Evolutionary conservation across 2,113 vertebrate species (phyloP).

Genomic region (Bos indicus): DNA sequence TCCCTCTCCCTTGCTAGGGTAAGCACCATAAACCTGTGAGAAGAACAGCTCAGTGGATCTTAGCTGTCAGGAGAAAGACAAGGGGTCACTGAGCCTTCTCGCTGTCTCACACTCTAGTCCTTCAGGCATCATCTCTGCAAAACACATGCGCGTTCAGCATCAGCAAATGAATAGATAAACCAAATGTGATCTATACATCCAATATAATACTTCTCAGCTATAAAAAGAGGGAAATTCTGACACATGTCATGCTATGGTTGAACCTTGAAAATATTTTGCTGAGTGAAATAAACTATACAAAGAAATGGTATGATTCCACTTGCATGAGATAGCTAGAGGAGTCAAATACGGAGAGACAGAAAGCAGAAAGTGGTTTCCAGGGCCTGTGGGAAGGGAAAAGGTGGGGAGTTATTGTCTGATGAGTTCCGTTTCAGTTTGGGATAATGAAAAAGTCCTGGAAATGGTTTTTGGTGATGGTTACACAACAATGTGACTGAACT

Average conservation of each 20-base stretch:
- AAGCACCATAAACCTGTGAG: neutral
- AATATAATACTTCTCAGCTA: neutral
- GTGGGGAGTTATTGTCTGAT: neutral
- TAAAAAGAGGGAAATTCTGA: slow-evolving; percentile 6
- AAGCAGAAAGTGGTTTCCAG: neutral
- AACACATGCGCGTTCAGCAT: neutral
- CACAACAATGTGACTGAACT: neutral
- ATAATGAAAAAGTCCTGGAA: neutral
- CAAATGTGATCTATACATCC: neutral
- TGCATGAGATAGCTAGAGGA: neutral
- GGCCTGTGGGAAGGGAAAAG: neutral
- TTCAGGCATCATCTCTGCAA: neutral
- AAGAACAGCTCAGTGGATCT: neutral
- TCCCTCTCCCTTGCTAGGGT: neutral
- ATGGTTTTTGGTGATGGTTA: neutral
- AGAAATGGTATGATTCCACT: neutral
- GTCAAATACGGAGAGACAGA: neutral
- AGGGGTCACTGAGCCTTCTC: neutral
- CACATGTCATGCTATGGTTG: neutral
- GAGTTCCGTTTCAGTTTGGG: neutral
- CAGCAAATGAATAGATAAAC: neutral
- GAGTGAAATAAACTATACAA: neutral
- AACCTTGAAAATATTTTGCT: neutral
- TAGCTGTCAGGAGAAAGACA: neutral
- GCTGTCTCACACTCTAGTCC: neutral